Evolutionary conservation across 2,113 vertebrate genomes (phyloP).

Genomic region (Phasianus colchicus): DNA sequence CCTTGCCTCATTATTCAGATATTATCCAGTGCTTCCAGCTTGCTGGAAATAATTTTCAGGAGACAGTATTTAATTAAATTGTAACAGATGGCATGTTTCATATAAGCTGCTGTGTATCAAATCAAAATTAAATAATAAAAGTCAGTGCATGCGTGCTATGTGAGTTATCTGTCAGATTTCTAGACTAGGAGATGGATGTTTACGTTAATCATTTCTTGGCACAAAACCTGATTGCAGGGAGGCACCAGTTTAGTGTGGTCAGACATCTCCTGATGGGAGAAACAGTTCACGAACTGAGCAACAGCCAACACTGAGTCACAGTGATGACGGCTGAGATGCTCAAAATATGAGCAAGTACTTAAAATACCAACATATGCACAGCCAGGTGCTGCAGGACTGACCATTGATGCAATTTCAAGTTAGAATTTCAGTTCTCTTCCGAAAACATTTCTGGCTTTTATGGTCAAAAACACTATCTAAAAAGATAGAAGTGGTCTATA

Average conservation of each 20-base stretch:
- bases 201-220: background rate
- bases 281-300: background rate
- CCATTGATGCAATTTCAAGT: too few relatives aligned
- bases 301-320: background rate
- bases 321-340: background rate
- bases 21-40: background rate
- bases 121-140: background rate
- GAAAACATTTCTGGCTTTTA: background rate
- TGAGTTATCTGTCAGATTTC: background rate
- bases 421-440: background rate
- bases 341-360: background rate
- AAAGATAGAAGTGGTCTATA: background rate
- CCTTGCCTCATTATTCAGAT: background rate
- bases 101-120: background rate
- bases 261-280: background rate
- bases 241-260: background rate
- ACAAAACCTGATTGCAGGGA: background rate
- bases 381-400: background rate
- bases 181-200: background rate
- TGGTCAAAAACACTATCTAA: background rate
- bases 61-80: background rate
- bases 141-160: fast-evolving
- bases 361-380: background rate
- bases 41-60: background rate
- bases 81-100: background rate